Evolutionary conservation across 2,888 invertebrate genomes (phyloP), one percentile per base, ranked within the genome.

Genomic region (Biston stratarius): DNA sequence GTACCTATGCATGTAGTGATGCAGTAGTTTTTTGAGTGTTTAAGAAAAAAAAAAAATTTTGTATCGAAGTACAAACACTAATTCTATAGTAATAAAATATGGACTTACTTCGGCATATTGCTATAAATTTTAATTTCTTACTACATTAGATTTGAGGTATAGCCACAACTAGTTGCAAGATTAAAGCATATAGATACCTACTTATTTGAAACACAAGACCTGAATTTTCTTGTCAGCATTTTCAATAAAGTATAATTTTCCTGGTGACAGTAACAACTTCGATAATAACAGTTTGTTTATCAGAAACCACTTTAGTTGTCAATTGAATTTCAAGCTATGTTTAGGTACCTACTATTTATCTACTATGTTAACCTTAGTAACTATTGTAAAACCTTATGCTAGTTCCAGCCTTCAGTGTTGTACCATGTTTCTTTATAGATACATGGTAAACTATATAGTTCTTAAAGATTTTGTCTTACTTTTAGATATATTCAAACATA

Each of bases 401-500:
- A 24, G 24, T 24, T 24, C 24, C 24, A 24, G 24, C 1, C 24
- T 2, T 24, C 24, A 24, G 24, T 24, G 24, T 24, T 2, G 14
- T 40, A 64, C 45, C 51, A 74, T 73, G 74, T 44, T 53, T 53
- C 15, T 67, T 38, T 14, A 61, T 15, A 65, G 36, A 33, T 38
- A 69, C 55, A 56, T 72, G 11, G 47, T 70, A 0, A 71, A 70
- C 57, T 63, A 66, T 44, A 14, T 73, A 33, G 10, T 71, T n/a
- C 12, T 72, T 9, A 61, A 59, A 24, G 61, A 73, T 56, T 58
- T 69, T 49, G 24, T 53, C 8, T 40, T 66, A 10, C 52, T 88
- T 10, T 77, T 81, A 44, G 85, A 90, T 72, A 73, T 90, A 61
- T 83, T 92, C 33, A 87, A 85, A 62, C 60, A 79, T 47, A 91